These are phyloP conservation scores for Esox lucius DNA, from an alignment of 2,797 vertebrate species.

Conservation along the genomic window DNA sequence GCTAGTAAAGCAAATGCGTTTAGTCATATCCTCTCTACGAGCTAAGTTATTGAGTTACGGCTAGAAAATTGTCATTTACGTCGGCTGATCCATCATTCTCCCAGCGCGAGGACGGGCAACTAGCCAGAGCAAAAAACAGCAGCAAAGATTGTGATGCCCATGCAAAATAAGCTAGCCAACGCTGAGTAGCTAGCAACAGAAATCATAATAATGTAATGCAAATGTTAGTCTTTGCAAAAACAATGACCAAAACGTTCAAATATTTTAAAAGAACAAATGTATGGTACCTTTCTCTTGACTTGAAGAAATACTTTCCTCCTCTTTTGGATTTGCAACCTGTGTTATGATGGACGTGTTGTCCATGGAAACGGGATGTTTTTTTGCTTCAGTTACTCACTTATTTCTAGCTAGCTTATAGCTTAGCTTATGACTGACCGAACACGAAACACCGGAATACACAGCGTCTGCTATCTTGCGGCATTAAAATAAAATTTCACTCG, in stretches of 20 bases:
- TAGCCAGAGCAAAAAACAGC: no score
- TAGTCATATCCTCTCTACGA: neutral
- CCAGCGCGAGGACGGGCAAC: no score
- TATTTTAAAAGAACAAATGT: slow-evolving; percentile 8
- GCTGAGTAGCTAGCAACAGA: neutral
- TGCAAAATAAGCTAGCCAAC: neutral
- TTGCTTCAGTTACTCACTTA: slow-evolving; percentile 69
- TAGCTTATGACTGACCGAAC: slow-evolving; percentile 42
- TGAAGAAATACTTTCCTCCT: slow-evolving; percentile 89
- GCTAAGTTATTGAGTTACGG: neutral
- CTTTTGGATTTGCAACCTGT: slow-evolving; percentile 99
- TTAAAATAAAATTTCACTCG: neutral
- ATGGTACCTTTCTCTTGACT: slow-evolving; percentile 81
- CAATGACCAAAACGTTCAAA: slow-evolving; percentile 5
- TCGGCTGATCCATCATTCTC: neutral
- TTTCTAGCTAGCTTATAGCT: slow-evolving; percentile 66
- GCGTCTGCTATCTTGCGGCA: slow-evolving; percentile 1
- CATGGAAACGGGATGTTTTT: slow-evolving; percentile 86
- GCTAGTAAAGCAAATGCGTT: neutral
- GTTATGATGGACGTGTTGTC: slow-evolving; percentile 99
- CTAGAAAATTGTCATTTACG: neutral
- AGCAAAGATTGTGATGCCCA: neutral
- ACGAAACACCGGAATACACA: slow-evolving; percentile 52
- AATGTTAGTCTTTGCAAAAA: neutral
- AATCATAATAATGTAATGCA: neutral